Evolutionary conservation across 2,797 vertebrate genomes (phyloP).

Genomic region (Clarias platycephalus): DNA sequence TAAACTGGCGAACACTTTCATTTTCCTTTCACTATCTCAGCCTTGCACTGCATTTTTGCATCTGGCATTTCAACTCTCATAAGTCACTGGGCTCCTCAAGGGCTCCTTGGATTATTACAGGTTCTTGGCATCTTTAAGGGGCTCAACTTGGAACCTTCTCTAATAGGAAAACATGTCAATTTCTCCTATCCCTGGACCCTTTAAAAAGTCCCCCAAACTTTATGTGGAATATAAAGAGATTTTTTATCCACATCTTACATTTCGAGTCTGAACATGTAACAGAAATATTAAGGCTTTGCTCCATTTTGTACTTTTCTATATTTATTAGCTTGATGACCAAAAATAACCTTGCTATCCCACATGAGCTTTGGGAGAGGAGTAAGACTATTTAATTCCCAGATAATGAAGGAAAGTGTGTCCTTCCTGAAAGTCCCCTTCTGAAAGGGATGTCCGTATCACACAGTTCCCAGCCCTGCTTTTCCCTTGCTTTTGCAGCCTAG

Average conservation of each 20-base stretch:
- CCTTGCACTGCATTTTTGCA: neutral
- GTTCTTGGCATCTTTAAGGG: neutral
- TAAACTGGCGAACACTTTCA: neutral
- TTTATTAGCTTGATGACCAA: slow-evolving; percentile 70
- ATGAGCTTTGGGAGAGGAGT: slow-evolving; percentile 68
- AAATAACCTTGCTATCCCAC: slow-evolving; percentile 53
- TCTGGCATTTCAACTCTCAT: neutral
- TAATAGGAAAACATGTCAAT: neutral
- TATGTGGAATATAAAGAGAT: neutral
- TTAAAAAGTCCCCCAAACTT: neutral
- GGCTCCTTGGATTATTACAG: neutral
- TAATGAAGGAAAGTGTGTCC: slow-evolving; percentile 58
- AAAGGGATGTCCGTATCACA: slow-evolving; percentile 24
- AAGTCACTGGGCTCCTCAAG: neutral
- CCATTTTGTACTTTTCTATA: slow-evolving; percentile 59
- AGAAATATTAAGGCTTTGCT: slow-evolving; percentile 43
- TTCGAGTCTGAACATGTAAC: neutral
- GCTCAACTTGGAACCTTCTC: neutral
- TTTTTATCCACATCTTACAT: neutral
- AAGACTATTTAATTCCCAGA: slow-evolving; percentile 73
- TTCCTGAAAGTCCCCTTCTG: slow-evolving; percentile 25
- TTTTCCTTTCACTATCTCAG: neutral
- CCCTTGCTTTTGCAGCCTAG: slow-evolving; percentile 57
- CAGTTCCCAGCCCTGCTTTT: neutral
- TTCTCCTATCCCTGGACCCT: neutral